Percentiles rank a stretch among this genome's conserved stretches.
phyloP scores from a whole-genome alignment of 1,140 invertebrate species.

The Neuroterus valhalla region DNA sequence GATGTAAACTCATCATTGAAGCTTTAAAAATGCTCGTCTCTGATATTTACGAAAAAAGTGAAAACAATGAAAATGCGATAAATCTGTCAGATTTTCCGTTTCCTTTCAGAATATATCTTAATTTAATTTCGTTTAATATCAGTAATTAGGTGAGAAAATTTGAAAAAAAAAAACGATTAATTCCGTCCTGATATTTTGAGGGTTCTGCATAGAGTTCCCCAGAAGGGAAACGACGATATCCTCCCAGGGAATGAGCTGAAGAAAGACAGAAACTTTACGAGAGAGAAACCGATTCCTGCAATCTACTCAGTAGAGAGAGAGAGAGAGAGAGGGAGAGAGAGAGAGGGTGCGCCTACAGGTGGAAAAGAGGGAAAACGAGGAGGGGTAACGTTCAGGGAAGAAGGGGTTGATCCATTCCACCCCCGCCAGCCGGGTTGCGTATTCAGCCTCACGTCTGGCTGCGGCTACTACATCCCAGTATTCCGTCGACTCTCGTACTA shows the following conservation, averaged over 20 bases:
- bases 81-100: too few species aligned
- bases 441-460: slow-evolving; percentile 59
- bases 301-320: not conserved
- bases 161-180: too few species aligned
- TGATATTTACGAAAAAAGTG: too few species aligned
- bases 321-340: slow-evolving; percentile 36
- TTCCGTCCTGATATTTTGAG: too few species aligned
- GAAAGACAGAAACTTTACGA: not conserved
- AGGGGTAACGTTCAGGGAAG: slow-evolving; percentile 38
- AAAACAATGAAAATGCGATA: too few species aligned
- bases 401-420: slow-evolving; percentile 58
- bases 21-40: too few species aligned
- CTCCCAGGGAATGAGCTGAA: slow-evolving; percentile 16
- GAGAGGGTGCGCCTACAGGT: slow-evolving; percentile 37
- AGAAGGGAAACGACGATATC: not conserved
- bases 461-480: slow-evolving; percentile 60
- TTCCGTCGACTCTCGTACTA: slow-evolving; percentile 58
- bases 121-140: too few species aligned
- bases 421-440: slow-evolving; percentile 55
- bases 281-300: too few species aligned
- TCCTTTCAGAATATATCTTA: too few species aligned
- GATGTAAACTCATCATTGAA: too few species aligned
- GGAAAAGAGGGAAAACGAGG: slow-evolving; percentile 40
- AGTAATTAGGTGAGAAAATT: too few species aligned
- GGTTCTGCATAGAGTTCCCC: too few species aligned